Percentiles rank a stretch among this genome's conserved stretches.
These are phyloP conservation scores for Cotesia typhae DNA, from an alignment of 1,140 invertebrate species.

Conservation along the genomic window DNA sequence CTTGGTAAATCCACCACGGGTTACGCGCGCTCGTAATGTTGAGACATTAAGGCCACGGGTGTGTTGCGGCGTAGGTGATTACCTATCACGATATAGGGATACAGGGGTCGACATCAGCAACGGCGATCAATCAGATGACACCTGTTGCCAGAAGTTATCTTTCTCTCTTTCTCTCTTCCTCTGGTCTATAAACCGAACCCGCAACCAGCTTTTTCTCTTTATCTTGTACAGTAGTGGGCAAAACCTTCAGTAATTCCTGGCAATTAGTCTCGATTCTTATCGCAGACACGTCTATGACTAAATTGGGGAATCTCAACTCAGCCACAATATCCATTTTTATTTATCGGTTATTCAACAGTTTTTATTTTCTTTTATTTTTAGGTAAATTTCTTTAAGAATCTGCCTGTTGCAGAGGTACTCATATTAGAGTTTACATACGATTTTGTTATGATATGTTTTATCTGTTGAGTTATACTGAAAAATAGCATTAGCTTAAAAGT, in stretches of 20 bases:
- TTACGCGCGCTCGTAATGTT: conserved; percentile 46
- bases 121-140: conserved; percentile 66
- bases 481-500: too few species aligned
- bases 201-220: conserved; percentile 18
- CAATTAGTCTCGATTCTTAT: conserved; percentile 65
- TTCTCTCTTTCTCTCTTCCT: conserved; percentile 16
- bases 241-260: conserved; percentile 61
- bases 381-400: too few species aligned
- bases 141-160: conserved; percentile 58
- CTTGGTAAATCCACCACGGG: conserved; percentile 7
- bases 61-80: conserved; percentile 62
- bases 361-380: too few species aligned
- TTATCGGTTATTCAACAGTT: neutral
- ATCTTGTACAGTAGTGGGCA: conserved; percentile 51
- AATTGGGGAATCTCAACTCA: conserved; percentile 2
- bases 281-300: conserved; percentile 46
- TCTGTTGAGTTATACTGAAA: too few species aligned
- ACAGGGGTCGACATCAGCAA: conserved; percentile 48
- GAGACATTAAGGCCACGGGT: conserved; percentile 57
- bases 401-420: too few species aligned
- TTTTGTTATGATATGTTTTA: too few species aligned
- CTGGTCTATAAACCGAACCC: neutral
- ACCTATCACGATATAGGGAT: conserved; percentile 43
- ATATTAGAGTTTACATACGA: too few species aligned
- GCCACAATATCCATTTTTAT: neutral